Base-by-base conservation (phyloP, 2,797 vertebrate genomes). In the Crocidura indochinensis region DNA sequence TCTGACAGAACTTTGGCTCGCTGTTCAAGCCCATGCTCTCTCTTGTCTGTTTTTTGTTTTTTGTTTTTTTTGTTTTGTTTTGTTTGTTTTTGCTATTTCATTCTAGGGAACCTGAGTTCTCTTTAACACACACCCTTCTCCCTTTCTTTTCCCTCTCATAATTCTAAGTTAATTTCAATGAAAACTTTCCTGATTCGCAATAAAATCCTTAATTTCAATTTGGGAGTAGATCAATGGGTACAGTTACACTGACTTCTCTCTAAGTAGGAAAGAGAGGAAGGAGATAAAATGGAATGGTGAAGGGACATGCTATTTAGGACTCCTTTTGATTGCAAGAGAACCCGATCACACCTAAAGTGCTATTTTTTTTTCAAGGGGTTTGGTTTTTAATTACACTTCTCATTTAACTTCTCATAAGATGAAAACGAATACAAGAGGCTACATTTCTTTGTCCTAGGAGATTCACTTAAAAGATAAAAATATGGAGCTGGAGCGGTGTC, bases 271-370 rank as follows among this genome's bases (percentile, higher is more conserved):
- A 26, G 14, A 27, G 51, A 20, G 4, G 47, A 71, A 11, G n/a
- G 10, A 8, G 31, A 22, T 7, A 68, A 56, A 44, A 10, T 4
- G 38, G 26, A 60, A 46, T 10, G 29, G 6, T 2, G 0, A 0
- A 47, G 10, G 77, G 64, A 19, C 12, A n/a, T 20, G 9, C 31
- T 53, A 2, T 46, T n/a, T 65, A 65, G 12, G 51, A 14, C 26
- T 74, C n/a, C 49, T 60, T 46, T 26, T 0, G 27, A 19, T 53
- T 9, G 15, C 0, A 4, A 12, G 5, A 8, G 85, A 81, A 53
- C 19, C 17, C 44, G 9, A 60, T 69, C 26, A 4, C 22, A 15
- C 49, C 10, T 38, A 12, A 81, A 81, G 19, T 1, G 9, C 69
- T 11, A 71, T 22, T 51, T 85, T 81, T 85, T 81, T 79, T 67